A percentile compares a stretch with the other conserved stretches of the same genome.
These are phyloP conservation scores for Clarias gariepinus DNA, from an alignment of 2,113 vertebrate genomes.

Conservation along the genomic window DNA sequence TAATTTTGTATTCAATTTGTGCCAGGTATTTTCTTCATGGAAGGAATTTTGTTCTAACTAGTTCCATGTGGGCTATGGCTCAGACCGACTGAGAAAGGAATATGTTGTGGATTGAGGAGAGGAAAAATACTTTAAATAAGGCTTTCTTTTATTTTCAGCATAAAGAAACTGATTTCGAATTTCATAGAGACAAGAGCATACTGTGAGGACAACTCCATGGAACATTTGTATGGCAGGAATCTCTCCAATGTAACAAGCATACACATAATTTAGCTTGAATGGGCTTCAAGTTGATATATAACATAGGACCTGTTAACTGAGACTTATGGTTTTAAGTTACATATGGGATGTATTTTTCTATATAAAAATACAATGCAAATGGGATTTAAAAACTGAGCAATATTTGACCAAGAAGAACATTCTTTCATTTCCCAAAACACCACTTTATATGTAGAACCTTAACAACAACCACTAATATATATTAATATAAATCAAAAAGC, in stretches of 20 bases:
- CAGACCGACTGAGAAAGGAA: slow-evolving; percentile 64
- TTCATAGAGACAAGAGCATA: slow-evolving; percentile 18
- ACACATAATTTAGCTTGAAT: background rate
- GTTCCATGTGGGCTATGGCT: slow-evolving; percentile 74
- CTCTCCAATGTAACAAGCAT: background rate
- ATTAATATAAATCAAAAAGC: background rate
- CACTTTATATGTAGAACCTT: background rate
- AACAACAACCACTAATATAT: background rate
- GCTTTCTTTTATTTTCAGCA: slow-evolving; percentile 17
- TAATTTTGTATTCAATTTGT: slow-evolving; percentile 75
- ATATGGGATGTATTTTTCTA: background rate
- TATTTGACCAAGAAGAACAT: background rate
- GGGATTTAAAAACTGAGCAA: background rate
- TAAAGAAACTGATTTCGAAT: slow-evolving; percentile 28
- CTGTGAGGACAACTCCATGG: background rate
- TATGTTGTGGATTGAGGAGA: slow-evolving; percentile 62
- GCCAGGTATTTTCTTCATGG: slow-evolving; percentile 77
- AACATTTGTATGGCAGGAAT: background rate
- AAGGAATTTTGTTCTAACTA: slow-evolving; percentile 80
- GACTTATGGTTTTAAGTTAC: background rate
- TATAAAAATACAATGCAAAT: background rate
- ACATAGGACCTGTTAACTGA: background rate
- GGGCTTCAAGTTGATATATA: slow-evolving; percentile 18
- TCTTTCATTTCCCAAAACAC: background rate
- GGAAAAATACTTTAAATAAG: slow-evolving; percentile 45